Conservation (phyloP, 2,888 invertebrate species). For the Palloptera scutellata region DNA sequence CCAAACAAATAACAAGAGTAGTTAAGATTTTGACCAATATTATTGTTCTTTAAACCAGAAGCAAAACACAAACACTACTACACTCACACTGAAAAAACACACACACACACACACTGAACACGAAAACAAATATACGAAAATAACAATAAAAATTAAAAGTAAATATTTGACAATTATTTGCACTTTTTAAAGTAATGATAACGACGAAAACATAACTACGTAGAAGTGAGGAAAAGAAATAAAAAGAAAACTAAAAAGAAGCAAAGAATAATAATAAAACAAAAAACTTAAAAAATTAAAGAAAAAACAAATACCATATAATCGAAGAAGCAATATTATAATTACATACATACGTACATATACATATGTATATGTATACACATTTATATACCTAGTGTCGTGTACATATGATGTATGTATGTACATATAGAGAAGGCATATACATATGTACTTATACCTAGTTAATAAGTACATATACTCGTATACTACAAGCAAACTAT, state of each 20-base stretch:
- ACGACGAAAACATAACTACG: constrained; percentile 13
- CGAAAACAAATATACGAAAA: constrained; percentile 14
- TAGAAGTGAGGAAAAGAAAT: constrained; percentile 28
- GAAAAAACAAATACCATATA: constrained; percentile 14
- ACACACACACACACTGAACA: constrained; percentile 10
- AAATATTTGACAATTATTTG: constrained; percentile 3
- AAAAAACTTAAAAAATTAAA: not conserved
- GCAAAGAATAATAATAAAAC: constrained; percentile 12
- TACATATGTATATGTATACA: constrained; percentile 12
- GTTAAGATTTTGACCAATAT: not conserved
- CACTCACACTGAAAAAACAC: not conserved
- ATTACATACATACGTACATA: constrained; percentile 1
- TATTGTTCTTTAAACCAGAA: not conserved
- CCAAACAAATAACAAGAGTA: not conserved
- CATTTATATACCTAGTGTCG: constrained; percentile 3
- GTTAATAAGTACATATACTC: too few species aligned
- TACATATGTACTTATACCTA: not conserved
- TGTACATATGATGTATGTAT: too few species aligned
- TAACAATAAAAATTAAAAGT: constrained; percentile 7
- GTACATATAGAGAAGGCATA: not conserved
- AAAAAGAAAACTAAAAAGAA: constrained; percentile 19
- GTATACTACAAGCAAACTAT: too few species aligned
- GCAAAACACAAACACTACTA: not conserved
- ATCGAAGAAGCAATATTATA: not conserved
- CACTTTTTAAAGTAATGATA: constrained; percentile 12